A percentile compares a stretch with the other conserved stretches of the same genome.
phyloP scores from a whole-genome alignment of 2,888 invertebrate species.

The Cactoblastis cactorum region DNA sequence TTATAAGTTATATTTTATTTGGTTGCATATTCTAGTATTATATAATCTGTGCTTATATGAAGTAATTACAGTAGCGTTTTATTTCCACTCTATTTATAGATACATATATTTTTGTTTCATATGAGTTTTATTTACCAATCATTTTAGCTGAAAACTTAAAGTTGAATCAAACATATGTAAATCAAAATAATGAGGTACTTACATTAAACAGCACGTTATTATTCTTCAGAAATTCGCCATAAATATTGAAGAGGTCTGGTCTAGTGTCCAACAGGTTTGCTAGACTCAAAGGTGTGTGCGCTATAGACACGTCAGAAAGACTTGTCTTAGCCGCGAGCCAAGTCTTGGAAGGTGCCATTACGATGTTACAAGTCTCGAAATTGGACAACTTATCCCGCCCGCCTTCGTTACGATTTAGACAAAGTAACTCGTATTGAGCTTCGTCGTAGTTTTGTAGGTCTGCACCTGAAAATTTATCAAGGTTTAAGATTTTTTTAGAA shows the following conservation, averaged over 20 bases:
- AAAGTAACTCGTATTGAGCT: slow-evolving; percentile 81
- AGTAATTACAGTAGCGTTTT: too few relatives aligned
- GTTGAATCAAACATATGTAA: too few relatives aligned
- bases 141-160: too few relatives aligned
- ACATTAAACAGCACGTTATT: slow-evolving; percentile 72
- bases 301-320: slow-evolving; percentile 80
- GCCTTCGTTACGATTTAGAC: slow-evolving; percentile 74
- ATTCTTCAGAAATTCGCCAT: slow-evolving; percentile 78
- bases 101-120: too few relatives aligned
- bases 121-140: too few relatives aligned
- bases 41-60: too few relatives aligned
- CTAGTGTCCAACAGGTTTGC: slow-evolving; percentile 75
- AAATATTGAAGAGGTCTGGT: slow-evolving; percentile 82
- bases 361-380: slow-evolving; percentile 80
- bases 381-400: slow-evolving; percentile 74
- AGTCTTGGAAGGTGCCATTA: slow-evolving; percentile 80
- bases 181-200: slow-evolving; percentile 42
- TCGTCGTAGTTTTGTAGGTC: slow-evolving; percentile 75
- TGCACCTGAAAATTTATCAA: slow-evolving; percentile 64
- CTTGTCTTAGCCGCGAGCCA: slow-evolving; percentile 70
- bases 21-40: too few relatives aligned
- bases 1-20: too few relatives aligned
- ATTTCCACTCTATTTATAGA: too few relatives aligned
- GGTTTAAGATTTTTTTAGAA: too few relatives aligned
- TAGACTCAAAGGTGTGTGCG: slow-evolving; percentile 80